Conservation (phyloP, 1,140 invertebrate species). For the Ladona fulva region DNA sequence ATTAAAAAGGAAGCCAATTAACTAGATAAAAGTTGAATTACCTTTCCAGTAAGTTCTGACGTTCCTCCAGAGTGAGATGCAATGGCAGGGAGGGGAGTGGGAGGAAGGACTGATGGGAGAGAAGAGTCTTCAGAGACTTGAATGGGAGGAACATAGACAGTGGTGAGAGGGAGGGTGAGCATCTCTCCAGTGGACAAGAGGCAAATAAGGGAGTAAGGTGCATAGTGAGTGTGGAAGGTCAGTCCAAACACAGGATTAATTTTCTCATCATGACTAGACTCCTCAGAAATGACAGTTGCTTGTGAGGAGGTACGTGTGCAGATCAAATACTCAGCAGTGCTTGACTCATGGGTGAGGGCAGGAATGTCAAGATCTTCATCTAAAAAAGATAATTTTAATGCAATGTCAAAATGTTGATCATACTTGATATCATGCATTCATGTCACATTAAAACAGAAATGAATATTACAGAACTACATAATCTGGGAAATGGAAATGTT, state of each 20-base stretch:
- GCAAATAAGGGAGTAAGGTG: slow-evolving; percentile 48
- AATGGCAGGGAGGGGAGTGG: background rate
- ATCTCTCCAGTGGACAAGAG: slow-evolving; percentile 51
- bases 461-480: no score
- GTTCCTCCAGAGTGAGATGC: background rate
- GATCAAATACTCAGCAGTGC: slow-evolving; percentile 54
- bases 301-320: slow-evolving; percentile 52
- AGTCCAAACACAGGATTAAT: slow-evolving; percentile 23
- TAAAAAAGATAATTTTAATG: slow-evolving; percentile 24
- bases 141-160: slow-evolving; percentile 28
- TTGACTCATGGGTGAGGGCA: slow-evolving; percentile 39
- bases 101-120: background rate
- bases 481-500: no score
- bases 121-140: background rate
- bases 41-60: background rate
- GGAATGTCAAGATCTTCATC: slow-evolving; percentile 32
- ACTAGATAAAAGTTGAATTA: background rate
- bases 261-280: background rate
- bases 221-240: slow-evolving; percentile 52
- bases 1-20: background rate
- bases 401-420: no score
- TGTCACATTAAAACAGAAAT: no score
- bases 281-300: slow-evolving; percentile 42
- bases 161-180: slow-evolving; percentile 38
- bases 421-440: no score